phyloP scores from a whole-genome alignment of 2,113 vertebrate species.

The Heterotilapia buettikoferi region DNA sequence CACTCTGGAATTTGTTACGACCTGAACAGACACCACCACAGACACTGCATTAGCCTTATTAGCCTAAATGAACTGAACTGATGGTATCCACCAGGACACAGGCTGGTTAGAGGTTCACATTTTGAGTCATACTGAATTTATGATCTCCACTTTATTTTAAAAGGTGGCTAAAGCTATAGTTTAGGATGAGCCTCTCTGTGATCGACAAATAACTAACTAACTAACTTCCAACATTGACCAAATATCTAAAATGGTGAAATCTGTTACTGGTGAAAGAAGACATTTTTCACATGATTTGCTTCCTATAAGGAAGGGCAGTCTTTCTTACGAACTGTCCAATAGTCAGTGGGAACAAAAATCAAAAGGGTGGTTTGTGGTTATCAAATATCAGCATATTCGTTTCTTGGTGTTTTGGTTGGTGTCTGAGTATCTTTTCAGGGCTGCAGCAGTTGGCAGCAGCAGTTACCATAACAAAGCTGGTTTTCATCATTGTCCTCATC shows the following conservation, averaged over 20 bases:
- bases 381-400: background rate
- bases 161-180: background rate
- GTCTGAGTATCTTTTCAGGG: background rate
- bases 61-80: background rate
- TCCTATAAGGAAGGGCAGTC: background rate
- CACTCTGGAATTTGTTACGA: background rate
- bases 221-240: background rate
- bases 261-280: background rate
- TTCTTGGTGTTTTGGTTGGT: background rate
- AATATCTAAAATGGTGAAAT: background rate
- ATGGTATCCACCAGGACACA: background rate
- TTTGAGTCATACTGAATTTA: background rate
- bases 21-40: background rate
- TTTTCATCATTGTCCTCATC: background rate
- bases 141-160: background rate
- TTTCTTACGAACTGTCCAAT: background rate
- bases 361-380: background rate
- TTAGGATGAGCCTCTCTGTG: background rate
- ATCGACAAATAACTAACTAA: background rate
- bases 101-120: background rate
- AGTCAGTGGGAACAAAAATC: background rate
- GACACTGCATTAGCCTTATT: background rate
- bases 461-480: background rate
- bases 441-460: background rate
- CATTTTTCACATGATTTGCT: background rate